Evolutionary conservation across 2,888 invertebrate species (phyloP), one percentile per base, ranked within the genome.

Genomic region (Colostygia pectinataria): DNA sequence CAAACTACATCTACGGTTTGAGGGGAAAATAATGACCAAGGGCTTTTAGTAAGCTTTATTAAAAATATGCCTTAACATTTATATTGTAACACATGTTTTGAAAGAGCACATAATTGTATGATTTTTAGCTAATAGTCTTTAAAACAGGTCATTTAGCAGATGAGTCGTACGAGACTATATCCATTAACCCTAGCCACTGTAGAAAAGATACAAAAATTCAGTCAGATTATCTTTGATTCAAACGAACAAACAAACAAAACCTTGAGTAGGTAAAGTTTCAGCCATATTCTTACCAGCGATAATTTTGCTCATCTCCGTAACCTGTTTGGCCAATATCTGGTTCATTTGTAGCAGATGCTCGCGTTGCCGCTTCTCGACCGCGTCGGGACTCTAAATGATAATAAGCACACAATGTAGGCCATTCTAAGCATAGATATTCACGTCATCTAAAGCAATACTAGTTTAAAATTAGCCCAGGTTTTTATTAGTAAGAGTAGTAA

Each of bases 221-320:
- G 29, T 51, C 37, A 55, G 51, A 39, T 33, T 33, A 46, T 27
- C 43, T 8, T 27, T 8, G 9, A 41, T 29, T 28, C 24, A 53
- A 48, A 50, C 50, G 7, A 50, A 47, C 53, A 52, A 53, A 52
- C 36, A 37, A 40, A 29, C 48, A 39, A 47, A 50, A 37, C 4
- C 20, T 29, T 46, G 29, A 44, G 3, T 29, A 46, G 29, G n/a
- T n/a, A n/a, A n/a, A 6, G 12, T 32, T 44, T 46, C 54, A 61
- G 63, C 65, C 43, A 53, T 28, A 10, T 58, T 88, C 93, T 91
- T 92, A 98, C 98, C 98, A 86, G 98, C 98, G 68, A 97, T 97
- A 78, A 97, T 95, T 92, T 97, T 97, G 91, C 97, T 97, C 92
- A 96, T 97, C 88, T 97, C 96, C 92, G 97, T 98, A 67, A 98